These are phyloP conservation scores for Falco concolor DNA, from an alignment of 2,797 vertebrate genomes.

Conservation along the genomic window DNA sequence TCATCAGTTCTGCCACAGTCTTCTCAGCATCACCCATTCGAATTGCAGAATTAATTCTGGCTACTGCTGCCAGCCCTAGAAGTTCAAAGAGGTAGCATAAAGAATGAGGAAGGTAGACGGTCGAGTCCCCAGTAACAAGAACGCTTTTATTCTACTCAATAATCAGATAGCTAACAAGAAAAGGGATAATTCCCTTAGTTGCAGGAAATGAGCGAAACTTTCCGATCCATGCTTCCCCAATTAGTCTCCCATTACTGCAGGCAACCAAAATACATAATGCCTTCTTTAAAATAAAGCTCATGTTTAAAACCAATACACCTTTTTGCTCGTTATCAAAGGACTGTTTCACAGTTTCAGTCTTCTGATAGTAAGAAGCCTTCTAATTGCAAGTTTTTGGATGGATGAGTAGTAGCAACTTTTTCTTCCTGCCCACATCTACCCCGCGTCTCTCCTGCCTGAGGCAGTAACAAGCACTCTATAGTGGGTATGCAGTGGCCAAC, in stretches of 20 bases:
- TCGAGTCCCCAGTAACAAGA: neutral
- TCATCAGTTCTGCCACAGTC: constrained; percentile 89
- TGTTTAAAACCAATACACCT: neutral
- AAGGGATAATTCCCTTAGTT: neutral
- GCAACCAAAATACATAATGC: neutral
- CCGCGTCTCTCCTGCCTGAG: neutral
- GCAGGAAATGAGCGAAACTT: neutral
- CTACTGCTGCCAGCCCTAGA: constrained; percentile 85
- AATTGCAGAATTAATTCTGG: constrained; percentile 86
- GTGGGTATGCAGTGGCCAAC: neutral
- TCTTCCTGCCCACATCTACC: neutral
- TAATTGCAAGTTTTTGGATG: neutral
- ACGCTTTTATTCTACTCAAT: neutral
- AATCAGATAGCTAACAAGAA: neutral
- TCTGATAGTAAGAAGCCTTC: neutral
- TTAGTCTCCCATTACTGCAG: neutral
- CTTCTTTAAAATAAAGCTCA: neutral
- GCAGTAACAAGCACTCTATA: neutral
- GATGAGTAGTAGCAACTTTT: neutral
- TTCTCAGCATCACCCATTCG: constrained; percentile 81
- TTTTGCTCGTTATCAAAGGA: neutral
- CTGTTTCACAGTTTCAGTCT: neutral
- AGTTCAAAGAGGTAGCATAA: neutral
- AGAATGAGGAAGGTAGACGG: neutral
- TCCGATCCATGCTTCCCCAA: neutral